A percentile compares a stretch with the other conserved stretches of the same genome.
Conservation (phyloP, 2,797 vertebrate genomes). For the Poecilia gillii region DNA sequence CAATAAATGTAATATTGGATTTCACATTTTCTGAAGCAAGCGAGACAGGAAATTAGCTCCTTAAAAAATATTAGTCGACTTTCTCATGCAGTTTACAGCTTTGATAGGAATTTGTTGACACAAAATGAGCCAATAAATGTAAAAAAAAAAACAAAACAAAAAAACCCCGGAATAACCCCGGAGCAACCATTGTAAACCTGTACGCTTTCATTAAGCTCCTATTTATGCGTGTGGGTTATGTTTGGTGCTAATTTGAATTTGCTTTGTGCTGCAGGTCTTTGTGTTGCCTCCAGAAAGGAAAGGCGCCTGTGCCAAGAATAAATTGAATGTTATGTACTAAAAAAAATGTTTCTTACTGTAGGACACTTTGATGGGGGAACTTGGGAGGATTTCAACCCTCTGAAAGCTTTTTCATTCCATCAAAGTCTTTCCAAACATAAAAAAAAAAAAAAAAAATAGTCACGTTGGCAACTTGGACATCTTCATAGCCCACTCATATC, state of each 20-base stretch:
- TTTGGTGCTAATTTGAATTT: conserved; percentile 33
- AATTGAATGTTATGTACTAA: conserved; percentile 31
- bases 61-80: conserved; percentile 57
- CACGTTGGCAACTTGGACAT: conserved; percentile 12
- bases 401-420: conserved; percentile 14
- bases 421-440: conserved; percentile 24
- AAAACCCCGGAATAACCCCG: conserved; percentile 4
- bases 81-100: conserved; percentile 46
- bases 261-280: conserved; percentile 29
- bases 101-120: conserved; percentile 49
- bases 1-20: conserved; percentile 52
- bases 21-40: conserved; percentile 36
- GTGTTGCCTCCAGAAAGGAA: conserved; percentile 20
- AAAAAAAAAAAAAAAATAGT: conserved; percentile 15
- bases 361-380: conserved; percentile 30
- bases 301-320: conserved; percentile 29
- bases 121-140: conserved; percentile 37
- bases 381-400: conserved; percentile 17
- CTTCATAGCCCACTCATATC: conserved; percentile 9
- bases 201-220: conserved; percentile 29
- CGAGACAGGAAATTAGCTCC: conserved; percentile 62
- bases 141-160: not conserved
- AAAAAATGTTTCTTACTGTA: conserved; percentile 39
- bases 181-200: conserved; percentile 25
- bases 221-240: conserved; percentile 28